Conservation (phyloP, 2,113 vertebrate genomes). For the Tauraco erythrolophus region DNA sequence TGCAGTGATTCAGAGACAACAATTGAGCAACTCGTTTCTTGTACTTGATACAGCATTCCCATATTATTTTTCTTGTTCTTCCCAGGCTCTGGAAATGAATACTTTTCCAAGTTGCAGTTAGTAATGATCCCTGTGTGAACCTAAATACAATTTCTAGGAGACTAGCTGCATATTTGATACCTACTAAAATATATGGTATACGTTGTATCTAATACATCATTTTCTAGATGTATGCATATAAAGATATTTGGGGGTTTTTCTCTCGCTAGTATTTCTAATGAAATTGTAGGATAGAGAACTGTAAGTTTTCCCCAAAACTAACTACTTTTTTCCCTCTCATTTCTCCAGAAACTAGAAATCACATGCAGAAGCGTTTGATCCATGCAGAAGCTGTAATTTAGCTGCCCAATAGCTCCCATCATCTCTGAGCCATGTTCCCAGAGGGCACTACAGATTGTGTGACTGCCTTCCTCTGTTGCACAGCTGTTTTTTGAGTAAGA, state of each 20-base stretch:
- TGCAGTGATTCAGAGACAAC: neutral
- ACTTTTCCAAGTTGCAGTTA: neutral
- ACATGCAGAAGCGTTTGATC: neutral
- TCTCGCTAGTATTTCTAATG: neutral
- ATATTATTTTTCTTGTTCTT: neutral
- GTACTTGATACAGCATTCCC: neutral
- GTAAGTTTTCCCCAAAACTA: neutral
- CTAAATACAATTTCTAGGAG: neutral
- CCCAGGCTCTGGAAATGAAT: neutral
- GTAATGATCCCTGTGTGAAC: neutral
- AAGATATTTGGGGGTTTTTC: neutral
- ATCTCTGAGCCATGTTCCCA: neutral
- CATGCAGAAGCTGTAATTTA: neutral
- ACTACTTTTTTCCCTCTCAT: no score
- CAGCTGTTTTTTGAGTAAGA: neutral
- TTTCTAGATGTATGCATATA: neutral
- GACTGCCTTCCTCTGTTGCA: neutral
- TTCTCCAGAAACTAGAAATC: neutral
- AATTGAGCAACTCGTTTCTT: neutral
- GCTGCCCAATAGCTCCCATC: neutral
- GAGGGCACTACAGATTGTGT: fast-evolving
- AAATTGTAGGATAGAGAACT: neutral
- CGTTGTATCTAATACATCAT: neutral
- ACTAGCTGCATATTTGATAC: neutral
- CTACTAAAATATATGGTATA: neutral